Evolutionary conservation across 2,888 invertebrate species (phyloP), one percentile per base, ranked within the genome.

Genomic region (Teleiodes luculella): DNA sequence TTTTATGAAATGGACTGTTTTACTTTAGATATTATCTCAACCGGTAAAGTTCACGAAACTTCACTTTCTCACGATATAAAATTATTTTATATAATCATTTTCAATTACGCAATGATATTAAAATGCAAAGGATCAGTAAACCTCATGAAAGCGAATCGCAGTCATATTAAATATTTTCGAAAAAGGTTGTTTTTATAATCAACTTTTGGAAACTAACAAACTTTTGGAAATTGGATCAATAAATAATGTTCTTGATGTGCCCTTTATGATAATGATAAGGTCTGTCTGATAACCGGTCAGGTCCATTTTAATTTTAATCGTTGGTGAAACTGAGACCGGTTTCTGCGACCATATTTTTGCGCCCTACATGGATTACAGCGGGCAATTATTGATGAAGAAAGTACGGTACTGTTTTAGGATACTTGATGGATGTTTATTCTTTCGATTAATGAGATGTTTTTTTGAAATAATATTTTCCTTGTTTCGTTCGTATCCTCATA

Each of bases 301-400:
- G 49, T 57, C 65, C 63, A 68, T 73, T 74, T 72, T 68, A 70
- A 74, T 73, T 74, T 71, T 70, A 73, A 75, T 71, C 66, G 70
- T 64, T 39, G 55, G 67, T 59, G 71, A 70, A 71, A 71, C 62
- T 64, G 63, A 48, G 53, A 63, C 62, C 53, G 61, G 57, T 64
- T 63, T 61, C 60, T 33, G 35, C 35, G 31, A 62, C 57, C 61
- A 61, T 61, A 60, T 58, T 45, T 53, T 49, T 36, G 46, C 46
- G 53, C 61, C 59, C 55, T 67, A 66, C 60, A 67, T 52, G 60
- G 65, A 11, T 13, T 55, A 31, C 31, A 37, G 43, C n/a, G 6
- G 35, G 48, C 24, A 52, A 48, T 52, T 30, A 36, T 49, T 49
- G 55, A 52, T 39, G 16, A 52, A 30, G 39, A 55, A 51, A 55